These are phyloP conservation scores for Urocitellus parryii DNA, from an alignment of 2,113 vertebrate genomes.

Conservation along the genomic window DNA sequence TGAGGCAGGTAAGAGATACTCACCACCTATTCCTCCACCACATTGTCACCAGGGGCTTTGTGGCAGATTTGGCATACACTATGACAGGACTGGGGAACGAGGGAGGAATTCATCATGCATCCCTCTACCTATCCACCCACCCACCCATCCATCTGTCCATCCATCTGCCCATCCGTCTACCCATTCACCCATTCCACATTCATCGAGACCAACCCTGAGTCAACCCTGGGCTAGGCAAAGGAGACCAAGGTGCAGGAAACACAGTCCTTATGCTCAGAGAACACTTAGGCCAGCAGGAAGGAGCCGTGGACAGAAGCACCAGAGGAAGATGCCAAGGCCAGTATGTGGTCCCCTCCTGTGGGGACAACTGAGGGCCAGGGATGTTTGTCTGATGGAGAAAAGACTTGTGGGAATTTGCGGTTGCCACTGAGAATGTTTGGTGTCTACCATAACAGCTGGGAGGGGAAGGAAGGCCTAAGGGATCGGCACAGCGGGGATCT, in stretches of 20 bases:
- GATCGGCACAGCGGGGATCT: accelerated
- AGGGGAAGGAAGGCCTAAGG: no score
- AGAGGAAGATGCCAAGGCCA: neutral
- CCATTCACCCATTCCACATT: neutral
- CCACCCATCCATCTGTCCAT: neutral
- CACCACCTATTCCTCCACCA: neutral
- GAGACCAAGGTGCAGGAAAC: neutral
- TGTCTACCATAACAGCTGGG: neutral
- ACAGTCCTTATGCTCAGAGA: neutral
- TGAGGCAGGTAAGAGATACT: neutral
- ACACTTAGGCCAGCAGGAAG: neutral
- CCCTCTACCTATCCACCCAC: no score
- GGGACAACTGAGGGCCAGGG: no score
- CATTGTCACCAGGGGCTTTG: neutral
- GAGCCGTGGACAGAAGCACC: neutral
- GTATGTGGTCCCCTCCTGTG: neutral
- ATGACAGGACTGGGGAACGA: neutral
- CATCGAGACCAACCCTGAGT: neutral
- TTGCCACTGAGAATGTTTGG: neutral
- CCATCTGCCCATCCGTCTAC: neutral
- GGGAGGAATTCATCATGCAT: neutral
- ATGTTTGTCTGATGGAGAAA: neutral
- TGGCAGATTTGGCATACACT: neutral
- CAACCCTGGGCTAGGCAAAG: neutral
- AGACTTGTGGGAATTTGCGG: neutral